Evolutionary conservation across 1,140 invertebrate species (phyloP), one percentile per base, ranked within the genome.

Genomic region (Drosophila asahinai): DNA sequence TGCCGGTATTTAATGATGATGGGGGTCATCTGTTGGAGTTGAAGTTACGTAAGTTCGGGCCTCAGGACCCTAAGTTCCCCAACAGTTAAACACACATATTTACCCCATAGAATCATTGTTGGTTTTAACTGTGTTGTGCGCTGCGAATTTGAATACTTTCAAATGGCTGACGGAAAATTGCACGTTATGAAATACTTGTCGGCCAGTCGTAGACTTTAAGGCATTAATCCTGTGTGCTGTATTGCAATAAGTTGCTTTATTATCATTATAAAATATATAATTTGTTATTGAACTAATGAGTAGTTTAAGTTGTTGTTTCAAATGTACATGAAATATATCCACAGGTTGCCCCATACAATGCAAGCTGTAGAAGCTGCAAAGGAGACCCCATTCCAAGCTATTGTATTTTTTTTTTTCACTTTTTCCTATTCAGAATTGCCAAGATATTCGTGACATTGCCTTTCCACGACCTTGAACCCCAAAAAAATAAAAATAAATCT

Each of bases 131-230:
- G 60, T 68, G 47, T 52, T n/a, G 38, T 3, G 2, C 22, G 6
- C 57, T 30, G n/a, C 42, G 33, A 65, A 51, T 64, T 68, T 68
- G 25, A 68, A 68, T 68, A 33, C 60, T 65, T 68, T 65, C 25
- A 22, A 65, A 62, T 45, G 40, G 27, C 38, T 45, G 3, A 25
- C 40, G 22, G 14, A 59, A 42, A 65, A 30, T 60, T 65, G 38
- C 55, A 33, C 15, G 14, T 63, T 66, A 63, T 63, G 63, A 66
- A 66, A 66, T 62, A 36, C 19, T 59, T 59, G 11, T 25, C n/a
- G 25, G 15, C 27, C 47, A 27, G 65, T 48, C 25, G 14, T 71
- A 30, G 47, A 71, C 6, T 57, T 47, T 11, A 12, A 11, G 15
- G n/a, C 33, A 38, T 17, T 71, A 57, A 57, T 71, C 65, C 67